phyloP scores from a whole-genome alignment of 2,113 vertebrate species.

The Pelodiscus sinensis region DNA sequence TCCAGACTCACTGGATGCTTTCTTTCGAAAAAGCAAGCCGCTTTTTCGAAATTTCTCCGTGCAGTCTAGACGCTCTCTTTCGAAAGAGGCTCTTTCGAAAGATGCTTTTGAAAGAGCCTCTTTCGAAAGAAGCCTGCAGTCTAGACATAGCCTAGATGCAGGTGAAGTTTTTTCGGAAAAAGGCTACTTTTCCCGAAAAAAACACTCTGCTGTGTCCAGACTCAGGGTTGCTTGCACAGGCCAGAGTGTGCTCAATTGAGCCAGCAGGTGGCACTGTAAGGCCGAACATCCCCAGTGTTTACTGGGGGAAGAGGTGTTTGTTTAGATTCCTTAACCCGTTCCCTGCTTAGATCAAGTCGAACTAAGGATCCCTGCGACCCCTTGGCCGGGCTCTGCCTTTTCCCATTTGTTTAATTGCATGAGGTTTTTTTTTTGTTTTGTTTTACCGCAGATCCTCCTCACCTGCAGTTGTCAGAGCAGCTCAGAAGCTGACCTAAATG shows the following conservation, averaged over 20 bases:
- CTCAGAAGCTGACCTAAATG: background rate
- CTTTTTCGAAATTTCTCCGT: no score
- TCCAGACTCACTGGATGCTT: no score
- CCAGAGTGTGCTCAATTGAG: background rate
- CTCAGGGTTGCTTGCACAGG: background rate
- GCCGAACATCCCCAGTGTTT: background rate
- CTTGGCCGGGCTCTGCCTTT: background rate
- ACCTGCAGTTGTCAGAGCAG: background rate
- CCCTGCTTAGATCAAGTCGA: background rate
- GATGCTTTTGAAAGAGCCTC: no score
- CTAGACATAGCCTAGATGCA: no score
- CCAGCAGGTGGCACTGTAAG: slow-evolving; percentile 46
- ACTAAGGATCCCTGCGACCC: accelerated
- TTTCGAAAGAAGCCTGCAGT: no score
- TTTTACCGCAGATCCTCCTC: background rate
- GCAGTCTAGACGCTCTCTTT: no score
- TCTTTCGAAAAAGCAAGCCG: no score
- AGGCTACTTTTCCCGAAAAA: no score
- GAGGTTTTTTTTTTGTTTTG: background rate
- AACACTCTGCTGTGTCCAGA: no score
- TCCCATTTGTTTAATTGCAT: background rate
- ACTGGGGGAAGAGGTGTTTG: background rate
- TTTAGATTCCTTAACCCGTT: background rate
- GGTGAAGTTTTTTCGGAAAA: no score
- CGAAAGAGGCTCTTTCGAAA: no score